Base-by-base conservation (phyloP, 1,140 invertebrate genomes). In the Uloborus diversus region DNA sequence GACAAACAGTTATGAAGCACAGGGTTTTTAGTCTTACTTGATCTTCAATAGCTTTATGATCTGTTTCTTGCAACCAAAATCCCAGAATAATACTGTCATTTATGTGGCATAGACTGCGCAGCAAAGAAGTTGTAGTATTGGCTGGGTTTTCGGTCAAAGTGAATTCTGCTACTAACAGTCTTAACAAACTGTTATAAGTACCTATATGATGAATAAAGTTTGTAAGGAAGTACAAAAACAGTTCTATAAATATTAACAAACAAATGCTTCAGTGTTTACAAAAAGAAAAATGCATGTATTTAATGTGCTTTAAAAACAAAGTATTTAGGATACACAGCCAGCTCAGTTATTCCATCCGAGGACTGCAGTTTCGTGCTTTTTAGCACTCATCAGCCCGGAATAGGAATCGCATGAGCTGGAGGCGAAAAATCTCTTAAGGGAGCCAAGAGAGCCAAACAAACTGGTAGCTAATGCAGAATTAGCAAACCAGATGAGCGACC, bases 161-260 rank as follows among this genome's bases (percentile, higher is more conserved):
- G 81, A 99, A 95, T 88, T 99, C 98, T 1, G 96, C 95, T 2
- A 99, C 96, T n/a, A 99, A 88, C 89, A 99, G 92, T 70, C 96
- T 90, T 65, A 99, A 87, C 27, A 97, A 88, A 86, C 93, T 92
- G 1, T 94, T 95, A 80, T 95, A 95, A 23, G 93, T 94, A 83
- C 89, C 90, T 91, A n/a, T n/a, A n/a, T n/a, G 57, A 35, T 86
- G 81, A 66, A 61, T 11, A 42, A 59, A 76, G 35, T 17, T 9
- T 9, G 37, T 5, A 42, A 42, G 14, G 37, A 42, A 42, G 17
- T 13, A 42, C 9, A 42, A 42, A 0, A 1, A 1, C 2, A 42
- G 17, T 2, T 42, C 17, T 42, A 42, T 42, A 42, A 42, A 2
- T 17, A 1, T 42, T 42, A 13, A 42, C 2, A 42, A n/a, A n/a